These are phyloP conservation scores for Rutilus rutilus DNA, from an alignment of 2,113 vertebrate genomes.

Conservation along the genomic window DNA sequence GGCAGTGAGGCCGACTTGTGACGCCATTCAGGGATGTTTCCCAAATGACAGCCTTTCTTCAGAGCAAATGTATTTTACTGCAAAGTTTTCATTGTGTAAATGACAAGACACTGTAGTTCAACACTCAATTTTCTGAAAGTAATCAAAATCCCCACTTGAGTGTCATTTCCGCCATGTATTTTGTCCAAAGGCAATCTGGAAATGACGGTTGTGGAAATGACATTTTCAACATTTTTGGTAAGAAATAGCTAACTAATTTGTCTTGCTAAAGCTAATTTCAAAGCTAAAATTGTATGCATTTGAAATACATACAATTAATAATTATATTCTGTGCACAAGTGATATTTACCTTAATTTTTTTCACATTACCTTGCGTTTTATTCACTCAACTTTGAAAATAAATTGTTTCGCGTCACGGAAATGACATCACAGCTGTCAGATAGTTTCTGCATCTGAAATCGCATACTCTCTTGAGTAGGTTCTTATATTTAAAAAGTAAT, in stretches of 20 bases:
- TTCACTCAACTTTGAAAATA: neutral
- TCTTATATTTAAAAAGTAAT: too few relatives aligned
- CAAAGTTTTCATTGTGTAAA: neutral
- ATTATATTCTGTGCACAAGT: neutral
- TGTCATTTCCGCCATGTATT: neutral
- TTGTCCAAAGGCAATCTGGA: neutral
- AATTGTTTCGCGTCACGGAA: too few relatives aligned
- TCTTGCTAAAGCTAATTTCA: neutral
- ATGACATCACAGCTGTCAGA: neutral
- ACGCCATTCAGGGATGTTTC: neutral
- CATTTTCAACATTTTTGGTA: neutral
- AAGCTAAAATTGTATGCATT: neutral
- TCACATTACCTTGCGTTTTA: neutral
- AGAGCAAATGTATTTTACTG: neutral
- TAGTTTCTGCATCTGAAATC: too few relatives aligned
- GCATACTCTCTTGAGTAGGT: too few relatives aligned
- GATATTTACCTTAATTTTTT: neutral
- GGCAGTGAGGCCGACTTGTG: slow-evolving; percentile 6
- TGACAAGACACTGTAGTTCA: neutral
- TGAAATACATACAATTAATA: neutral
- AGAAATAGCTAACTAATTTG: neutral
- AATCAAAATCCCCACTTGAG: neutral
- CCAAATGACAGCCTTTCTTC: slow-evolving; percentile 9
- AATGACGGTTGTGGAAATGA: neutral
- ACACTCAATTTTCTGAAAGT: neutral